Evolutionary conservation across 2,797 vertebrate genomes (phyloP).

Genomic region (Spea hammondii): DNA sequence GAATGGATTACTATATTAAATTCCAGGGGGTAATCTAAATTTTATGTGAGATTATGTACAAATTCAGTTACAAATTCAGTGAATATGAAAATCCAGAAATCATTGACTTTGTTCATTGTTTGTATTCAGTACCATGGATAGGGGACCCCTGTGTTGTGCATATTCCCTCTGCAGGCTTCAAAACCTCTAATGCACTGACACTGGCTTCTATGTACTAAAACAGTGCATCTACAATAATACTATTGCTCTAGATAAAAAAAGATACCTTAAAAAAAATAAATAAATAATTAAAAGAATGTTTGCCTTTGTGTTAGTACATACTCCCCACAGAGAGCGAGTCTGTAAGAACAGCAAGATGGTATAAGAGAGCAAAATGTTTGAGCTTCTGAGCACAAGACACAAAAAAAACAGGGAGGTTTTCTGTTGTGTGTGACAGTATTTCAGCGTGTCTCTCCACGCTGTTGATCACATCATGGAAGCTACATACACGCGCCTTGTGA

Average conservation of each 20-base stretch:
- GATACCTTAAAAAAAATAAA: not conserved
- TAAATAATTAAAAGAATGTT: not conserved
- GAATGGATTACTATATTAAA: no score
- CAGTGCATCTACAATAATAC: not conserved
- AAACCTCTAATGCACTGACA: not conserved
- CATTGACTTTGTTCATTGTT: no score
- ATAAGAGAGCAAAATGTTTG: constrained; percentile 6
- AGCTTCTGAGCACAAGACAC: not conserved
- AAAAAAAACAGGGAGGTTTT: constrained; percentile 17
- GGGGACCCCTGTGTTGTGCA: not conserved
- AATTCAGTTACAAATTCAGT: no score
- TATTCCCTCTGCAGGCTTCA: not conserved
- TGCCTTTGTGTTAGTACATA: not conserved
- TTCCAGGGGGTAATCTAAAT: no score
- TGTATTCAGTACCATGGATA: not conserved
- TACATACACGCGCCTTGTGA: constrained; percentile 44
- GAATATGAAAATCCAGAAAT: no score
- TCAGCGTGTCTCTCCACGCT: constrained; percentile 39
- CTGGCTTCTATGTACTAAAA: not conserved
- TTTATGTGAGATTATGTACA: no score
- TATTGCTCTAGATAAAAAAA: not conserved
- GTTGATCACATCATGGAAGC: constrained; percentile 50
- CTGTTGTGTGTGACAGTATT: constrained; percentile 37
- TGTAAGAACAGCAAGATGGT: not conserved
- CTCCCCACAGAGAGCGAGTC: not conserved